Evolutionary conservation across 2,113 vertebrate genomes (phyloP), one percentile per base, ranked within the genome.

Genomic region (Misgurnus anguillicaudatus): DNA sequence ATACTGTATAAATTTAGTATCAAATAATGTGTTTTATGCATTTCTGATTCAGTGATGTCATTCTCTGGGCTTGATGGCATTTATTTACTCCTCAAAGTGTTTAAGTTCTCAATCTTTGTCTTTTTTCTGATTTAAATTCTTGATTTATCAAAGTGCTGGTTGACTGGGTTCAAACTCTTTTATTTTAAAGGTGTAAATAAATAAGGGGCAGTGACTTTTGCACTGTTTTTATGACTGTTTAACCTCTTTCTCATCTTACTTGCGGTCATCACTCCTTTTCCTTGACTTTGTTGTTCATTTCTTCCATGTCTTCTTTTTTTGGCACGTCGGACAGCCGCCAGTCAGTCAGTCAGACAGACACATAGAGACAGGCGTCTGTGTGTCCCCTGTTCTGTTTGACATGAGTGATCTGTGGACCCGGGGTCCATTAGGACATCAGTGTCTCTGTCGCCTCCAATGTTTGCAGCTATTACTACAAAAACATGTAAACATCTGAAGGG

Each of bases 331-430:
- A 73, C 84, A 39, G 78, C 41, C 84, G 85, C 82, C 87, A 75
- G 80, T 83, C 84, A 80, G 70, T 80, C 84, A 80, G 83, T 65
- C 75, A 55, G 45, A 74, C 78, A 79, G 62, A 61, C 65, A 77
- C 38, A 8, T 61, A 76, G 82, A 17, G 82, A 73, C 69, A 14
- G 77, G 76, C 91, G 89, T 89, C 91, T 83, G 79, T 84, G 77
- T 89, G 90, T 91, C 90, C 85, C 64, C 51, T 51, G 66, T 55
- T 89, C 77, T 92, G 87, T 92, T 92, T 93, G 90, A 89, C 57
- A 83, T 86, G 78, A 82, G 68, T 93, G 91, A 92, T 89, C 91
- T 92, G 83, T 93, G 91, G 90, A 88, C 91, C 74, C 53, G 17
- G 66, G 75, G 83, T 65, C 70, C 77, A 85, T 79, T 80, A 84